Base-by-base conservation (phyloP, 2,113 vertebrate species). In the Rhinoderma darwinii region DNA sequence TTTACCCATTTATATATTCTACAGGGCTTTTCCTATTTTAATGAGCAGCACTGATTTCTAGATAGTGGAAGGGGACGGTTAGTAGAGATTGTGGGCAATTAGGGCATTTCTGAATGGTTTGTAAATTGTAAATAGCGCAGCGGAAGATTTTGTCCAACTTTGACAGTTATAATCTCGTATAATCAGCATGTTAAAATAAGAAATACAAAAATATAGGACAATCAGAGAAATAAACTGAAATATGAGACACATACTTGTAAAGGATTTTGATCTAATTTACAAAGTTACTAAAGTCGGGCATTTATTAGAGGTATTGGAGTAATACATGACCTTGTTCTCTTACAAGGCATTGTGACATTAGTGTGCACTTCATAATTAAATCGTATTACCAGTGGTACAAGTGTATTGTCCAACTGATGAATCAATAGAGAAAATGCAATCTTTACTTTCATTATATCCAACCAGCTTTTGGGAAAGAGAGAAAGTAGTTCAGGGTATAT, bases 401-500 rank as follows among this genome's bases (percentile, higher is more conserved):
- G 39, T 54, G 8, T 12, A 44, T 63, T 82, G 44, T 70, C 18
- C 27, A 50, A 68, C 41, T 25, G 47, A 84, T 70, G 68, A 54
- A 54, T 72, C 61, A 51, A 41, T 73, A 72, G 11, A 73, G 44
- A 84, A 73, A 73, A 56, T 54, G 22, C 14, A 72, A 84, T 44
- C 41, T 84, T 73, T 18, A 20, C 32, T 61, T 84, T 74, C 75
- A 61, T 84, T 75, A 37, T 18, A 84, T 12, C 17, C 22, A 15
- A 68, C 47, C 68, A 75, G 51, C n/a, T 75, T 73, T 75, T 56
- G 25, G 72, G 47, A 43, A 61, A 59, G 72, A 54, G 47, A 37
- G 68, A 84, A 84, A 59, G 72, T 32, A 74, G 43, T 84, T 72
- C 70, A 54, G 70, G 32, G 82, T 56, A 56, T 50, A 84, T 41